These are phyloP conservation scores for Tortricodes alternella DNA, from an alignment of 2,888 invertebrate genomes.

Conservation along the genomic window DNA sequence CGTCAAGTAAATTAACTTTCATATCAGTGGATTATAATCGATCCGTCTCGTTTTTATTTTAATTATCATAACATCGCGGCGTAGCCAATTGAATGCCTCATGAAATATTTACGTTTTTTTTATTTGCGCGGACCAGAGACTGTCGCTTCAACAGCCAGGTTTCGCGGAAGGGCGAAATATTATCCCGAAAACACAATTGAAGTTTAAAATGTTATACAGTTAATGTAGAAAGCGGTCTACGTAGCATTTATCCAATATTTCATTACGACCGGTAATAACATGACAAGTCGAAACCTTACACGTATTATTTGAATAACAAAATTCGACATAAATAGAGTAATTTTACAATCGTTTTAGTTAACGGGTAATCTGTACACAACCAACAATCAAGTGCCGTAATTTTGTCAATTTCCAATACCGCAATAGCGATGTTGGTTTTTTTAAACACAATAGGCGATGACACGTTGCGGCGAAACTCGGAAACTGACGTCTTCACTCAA, in stretches of 20 bases:
- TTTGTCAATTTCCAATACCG: slow-evolving; percentile 74
- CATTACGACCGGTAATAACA: slow-evolving; percentile 69
- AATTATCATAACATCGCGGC: slow-evolving; percentile 33
- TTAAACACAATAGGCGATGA: slow-evolving; percentile 75
- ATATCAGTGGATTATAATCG: slow-evolving; percentile 50
- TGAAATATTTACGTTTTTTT: slow-evolving; percentile 12
- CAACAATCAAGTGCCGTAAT: slow-evolving; percentile 73
- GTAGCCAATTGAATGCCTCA: slow-evolving; percentile 17
- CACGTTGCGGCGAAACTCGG: slow-evolving; percentile 69
- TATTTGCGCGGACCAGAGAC: slow-evolving; percentile 33
- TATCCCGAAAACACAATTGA: slow-evolving; percentile 9
- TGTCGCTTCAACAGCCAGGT: slow-evolving; percentile 39
- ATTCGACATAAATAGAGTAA: slow-evolving; percentile 67
- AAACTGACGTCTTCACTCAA: slow-evolving; percentile 61
- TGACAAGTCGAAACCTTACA: slow-evolving; percentile 64
- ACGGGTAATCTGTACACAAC: slow-evolving; percentile 76
- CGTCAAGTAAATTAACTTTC: slow-evolving; percentile 45
- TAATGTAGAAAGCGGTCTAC: slow-evolving; percentile 38
- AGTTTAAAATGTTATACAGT: slow-evolving; percentile 18
- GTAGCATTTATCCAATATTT: slow-evolving; percentile 60
- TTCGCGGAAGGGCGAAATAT: slow-evolving; percentile 44
- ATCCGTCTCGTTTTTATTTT: slow-evolving; percentile 53
- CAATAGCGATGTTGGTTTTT: slow-evolving; percentile 59
- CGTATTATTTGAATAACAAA: slow-evolving; percentile 70
- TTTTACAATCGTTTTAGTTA: slow-evolving; percentile 71